phyloP scores from a whole-genome alignment of 2,797 vertebrate genomes.

The Spatula clypeata region DNA sequence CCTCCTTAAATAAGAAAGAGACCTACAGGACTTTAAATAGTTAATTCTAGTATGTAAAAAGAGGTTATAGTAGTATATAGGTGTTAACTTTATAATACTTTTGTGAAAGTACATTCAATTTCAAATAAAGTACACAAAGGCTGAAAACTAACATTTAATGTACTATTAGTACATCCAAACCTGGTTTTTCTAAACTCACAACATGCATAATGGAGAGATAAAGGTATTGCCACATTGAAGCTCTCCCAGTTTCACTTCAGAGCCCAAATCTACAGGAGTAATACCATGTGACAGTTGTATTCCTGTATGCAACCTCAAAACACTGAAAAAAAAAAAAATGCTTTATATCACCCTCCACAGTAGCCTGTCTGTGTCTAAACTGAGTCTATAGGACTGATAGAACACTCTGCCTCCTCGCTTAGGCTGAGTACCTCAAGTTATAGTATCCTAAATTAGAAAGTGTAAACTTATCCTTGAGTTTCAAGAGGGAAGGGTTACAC shows the following conservation, averaged over 20 bases:
- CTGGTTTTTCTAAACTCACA: not conserved
- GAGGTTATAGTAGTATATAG: not conserved
- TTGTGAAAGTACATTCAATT: not conserved
- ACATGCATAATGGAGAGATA: not conserved
- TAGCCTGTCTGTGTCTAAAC: not conserved
- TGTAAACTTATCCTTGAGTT: not conserved
- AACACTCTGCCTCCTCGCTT: not conserved
- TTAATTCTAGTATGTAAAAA: not conserved
- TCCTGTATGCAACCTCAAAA: not conserved
- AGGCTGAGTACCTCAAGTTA: not conserved
- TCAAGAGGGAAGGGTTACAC: not conserved
- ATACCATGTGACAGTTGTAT: not conserved
- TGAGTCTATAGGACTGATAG: not conserved
- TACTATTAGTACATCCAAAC: not conserved
- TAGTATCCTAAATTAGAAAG: not conserved
- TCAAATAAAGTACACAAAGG: not conserved
- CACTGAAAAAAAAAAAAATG: not conserved
- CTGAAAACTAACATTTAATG: not conserved
- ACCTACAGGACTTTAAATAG: not conserved
- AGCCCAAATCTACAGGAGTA: not conserved
- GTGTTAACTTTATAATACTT: not conserved
- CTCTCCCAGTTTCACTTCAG: not conserved
- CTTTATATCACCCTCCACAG: not conserved
- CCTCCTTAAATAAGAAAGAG: not conserved
- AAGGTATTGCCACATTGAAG: rapidly evolving